Evolutionary conservation across 2,888 invertebrate genomes (phyloP).

Genomic region (Onchidella celtica): DNA sequence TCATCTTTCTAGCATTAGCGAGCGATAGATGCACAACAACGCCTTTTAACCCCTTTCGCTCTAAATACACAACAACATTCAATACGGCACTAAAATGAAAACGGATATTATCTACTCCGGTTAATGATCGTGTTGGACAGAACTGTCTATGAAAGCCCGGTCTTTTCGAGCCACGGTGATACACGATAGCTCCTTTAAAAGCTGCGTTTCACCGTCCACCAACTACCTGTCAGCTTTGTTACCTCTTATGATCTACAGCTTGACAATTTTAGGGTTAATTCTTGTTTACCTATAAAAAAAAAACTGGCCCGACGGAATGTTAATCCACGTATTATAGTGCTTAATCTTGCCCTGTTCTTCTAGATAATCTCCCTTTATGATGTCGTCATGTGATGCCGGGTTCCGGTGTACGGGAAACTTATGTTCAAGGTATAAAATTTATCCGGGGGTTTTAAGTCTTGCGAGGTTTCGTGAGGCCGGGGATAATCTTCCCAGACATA

Average conservation of each 20-base stretch:
- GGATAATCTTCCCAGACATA: no score
- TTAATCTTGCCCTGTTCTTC: not conserved
- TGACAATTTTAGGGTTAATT: not conserved
- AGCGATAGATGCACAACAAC: no score
- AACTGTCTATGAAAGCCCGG: not conserved
- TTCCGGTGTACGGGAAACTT: not conserved
- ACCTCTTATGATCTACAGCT: not conserved
- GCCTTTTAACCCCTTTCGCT: no score
- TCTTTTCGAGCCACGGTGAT: not conserved
- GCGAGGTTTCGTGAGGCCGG: no score
- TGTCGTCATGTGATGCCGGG: not conserved
- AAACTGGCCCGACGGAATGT: not conserved
- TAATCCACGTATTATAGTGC: not conserved
- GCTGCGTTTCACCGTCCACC: not conserved
- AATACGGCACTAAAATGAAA: no score
- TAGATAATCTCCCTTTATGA: slow-evolving; percentile 3
- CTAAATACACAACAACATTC: no score
- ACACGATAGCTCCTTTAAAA: not conserved
- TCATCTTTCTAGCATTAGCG: no score
- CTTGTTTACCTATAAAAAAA: not conserved
- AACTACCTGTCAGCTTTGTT: slow-evolving; percentile 4
- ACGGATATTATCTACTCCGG: not conserved
- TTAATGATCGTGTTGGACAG: not conserved
- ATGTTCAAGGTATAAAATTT: not conserved
- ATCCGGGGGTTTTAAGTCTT: no score